Percentiles rank a stretch among this genome's conserved stretches.
These are phyloP conservation scores for Mastomys coucha DNA, from an alignment of 2,113 vertebrate genomes.

Conservation along the genomic window DNA sequence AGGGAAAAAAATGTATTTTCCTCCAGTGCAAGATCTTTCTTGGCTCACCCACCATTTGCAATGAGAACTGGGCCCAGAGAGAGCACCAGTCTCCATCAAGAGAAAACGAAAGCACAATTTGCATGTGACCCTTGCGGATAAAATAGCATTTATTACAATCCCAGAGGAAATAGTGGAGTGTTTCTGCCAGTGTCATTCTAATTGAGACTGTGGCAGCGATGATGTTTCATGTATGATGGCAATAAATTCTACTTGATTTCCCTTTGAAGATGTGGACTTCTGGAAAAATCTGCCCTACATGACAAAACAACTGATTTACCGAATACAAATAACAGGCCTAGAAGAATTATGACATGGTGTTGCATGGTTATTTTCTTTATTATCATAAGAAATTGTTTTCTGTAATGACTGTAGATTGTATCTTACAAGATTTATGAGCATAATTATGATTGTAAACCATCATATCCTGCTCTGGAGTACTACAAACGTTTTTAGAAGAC, in stretches of 20 bases:
- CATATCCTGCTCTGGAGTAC: background rate
- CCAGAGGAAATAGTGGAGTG: background rate
- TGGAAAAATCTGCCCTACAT: background rate
- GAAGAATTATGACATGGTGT: background rate
- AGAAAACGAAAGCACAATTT: background rate
- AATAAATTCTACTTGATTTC: background rate
- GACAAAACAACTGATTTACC: background rate
- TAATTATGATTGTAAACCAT: background rate
- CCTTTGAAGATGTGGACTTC: background rate
- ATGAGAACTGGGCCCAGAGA: background rate
- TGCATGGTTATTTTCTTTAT: background rate
- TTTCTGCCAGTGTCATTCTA: background rate
- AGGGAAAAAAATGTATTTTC: background rate
- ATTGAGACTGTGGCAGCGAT: background rate
- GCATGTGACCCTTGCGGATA: background rate
- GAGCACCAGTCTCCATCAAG: background rate
- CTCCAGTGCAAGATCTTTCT: conserved; percentile 20
- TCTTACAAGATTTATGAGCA: background rate
- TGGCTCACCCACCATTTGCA: background rate
- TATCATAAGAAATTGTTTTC: conserved; percentile 47
- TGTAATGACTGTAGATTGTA: background rate
- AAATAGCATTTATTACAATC: background rate
- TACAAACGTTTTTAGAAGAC: background rate
- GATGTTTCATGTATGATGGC: background rate
- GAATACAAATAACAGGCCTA: conserved; percentile 1